Conservation (phyloP, 2,888 invertebrate genomes). For the Cheilosia vulpina region DNA sequence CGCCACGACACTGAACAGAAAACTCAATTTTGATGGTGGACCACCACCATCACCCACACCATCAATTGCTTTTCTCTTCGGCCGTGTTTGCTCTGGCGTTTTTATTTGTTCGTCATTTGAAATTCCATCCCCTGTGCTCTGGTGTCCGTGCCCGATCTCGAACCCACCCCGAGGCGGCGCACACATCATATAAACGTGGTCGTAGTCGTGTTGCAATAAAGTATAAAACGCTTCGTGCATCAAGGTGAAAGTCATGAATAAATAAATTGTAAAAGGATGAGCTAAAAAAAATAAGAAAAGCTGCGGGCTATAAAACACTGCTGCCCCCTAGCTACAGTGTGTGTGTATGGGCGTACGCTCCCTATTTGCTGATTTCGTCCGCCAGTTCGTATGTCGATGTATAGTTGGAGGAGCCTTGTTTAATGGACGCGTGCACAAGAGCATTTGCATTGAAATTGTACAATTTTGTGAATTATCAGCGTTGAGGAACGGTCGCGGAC, state of each 20-base stretch:
- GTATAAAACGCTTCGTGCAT: conserved; percentile 62
- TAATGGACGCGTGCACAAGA: conserved; percentile 43
- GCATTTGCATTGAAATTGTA: conserved; percentile 70
- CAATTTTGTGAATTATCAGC: conserved; percentile 25
- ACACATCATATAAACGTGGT: conserved; percentile 38
- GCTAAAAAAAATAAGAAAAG: neutral
- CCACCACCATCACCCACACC: conserved; percentile 20
- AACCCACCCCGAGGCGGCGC: neutral
- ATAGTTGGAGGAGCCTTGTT: conserved; percentile 37
- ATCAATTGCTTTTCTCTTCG: conserved; percentile 26
- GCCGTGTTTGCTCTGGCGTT: conserved; percentile 18
- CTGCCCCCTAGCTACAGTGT: conserved; percentile 40
- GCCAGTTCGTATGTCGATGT: conserved; percentile 26
- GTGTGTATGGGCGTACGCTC: conserved; percentile 24
- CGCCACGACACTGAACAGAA: neutral
- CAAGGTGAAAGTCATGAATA: conserved; percentile 74
- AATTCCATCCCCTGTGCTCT: conserved; percentile 61
- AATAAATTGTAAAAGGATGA: conserved; percentile 39
- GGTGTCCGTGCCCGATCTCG: conserved; percentile 5
- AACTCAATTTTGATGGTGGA: conserved; percentile 52
- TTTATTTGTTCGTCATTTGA: conserved; percentile 64
- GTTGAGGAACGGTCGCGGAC: conserved; percentile 22
- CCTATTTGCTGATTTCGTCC: conserved; percentile 47
- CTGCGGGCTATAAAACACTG: conserved; percentile 48
- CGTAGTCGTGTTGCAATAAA: conserved; percentile 61